Base-by-base conservation (phyloP, 2,888 invertebrate species). In the Agrotis ipsilon region DNA sequence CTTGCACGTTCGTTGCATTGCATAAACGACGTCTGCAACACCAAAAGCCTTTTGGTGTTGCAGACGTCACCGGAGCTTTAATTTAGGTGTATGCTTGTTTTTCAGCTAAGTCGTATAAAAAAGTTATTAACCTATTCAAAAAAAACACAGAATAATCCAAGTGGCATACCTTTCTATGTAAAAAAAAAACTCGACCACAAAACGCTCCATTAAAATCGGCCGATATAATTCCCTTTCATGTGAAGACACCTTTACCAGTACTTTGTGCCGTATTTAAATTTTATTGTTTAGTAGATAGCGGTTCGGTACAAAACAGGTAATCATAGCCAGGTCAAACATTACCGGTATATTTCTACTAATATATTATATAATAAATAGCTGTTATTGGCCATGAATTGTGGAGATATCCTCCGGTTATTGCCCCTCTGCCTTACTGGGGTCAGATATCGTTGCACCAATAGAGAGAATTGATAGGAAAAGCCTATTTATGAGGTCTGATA, bases 241-340 rank as follows among this genome's bases (percentile, higher is more conserved):
- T 78, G 55, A 39, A 39, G 0, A 4, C 19, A 5, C 11, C 78
- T 57, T 77, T 45, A 49, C n/a, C n/a, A 46, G 71, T 24, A 60
- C 54, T 61, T 61, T 55, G 60, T 51, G 72, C 24, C 2, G 73
- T 71, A 74, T 74, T 74, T 70, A 74, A 78, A 74, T 74, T 57
- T 70, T 78, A 74, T 70, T 70, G 78, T 74, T 70, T 43, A 70
- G 52, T 24, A 49, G 78, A 72, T 72, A 78, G 58, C 60, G 58
- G 59, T 45, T 19, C 13, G 0, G 48, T 54, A 78, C 79, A 43
- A 59, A 72, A 72, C 79, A 63, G 63, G 72, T 75, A 75, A 72
- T 75, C 75, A 78, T 72, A 63, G 32, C 16, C n/a, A 52, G 74
- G 75, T 75, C 75, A 75, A 62, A 78, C 43, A 46, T 45, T n/a